Evolutionary conservation across 2,888 invertebrate species (phyloP).

Genomic region (Homarus gammarus): DNA sequence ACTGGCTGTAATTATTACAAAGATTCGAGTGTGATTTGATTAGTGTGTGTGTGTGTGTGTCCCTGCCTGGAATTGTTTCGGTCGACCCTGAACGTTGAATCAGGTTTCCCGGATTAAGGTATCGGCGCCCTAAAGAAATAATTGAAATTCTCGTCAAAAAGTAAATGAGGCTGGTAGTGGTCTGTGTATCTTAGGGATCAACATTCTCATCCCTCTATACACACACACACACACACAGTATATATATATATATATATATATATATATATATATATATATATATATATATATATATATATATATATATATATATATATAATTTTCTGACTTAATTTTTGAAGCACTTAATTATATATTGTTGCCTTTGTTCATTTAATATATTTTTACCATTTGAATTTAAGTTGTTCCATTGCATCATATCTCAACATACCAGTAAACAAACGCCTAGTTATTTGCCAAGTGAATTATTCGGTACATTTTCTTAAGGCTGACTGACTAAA

Average conservation of each 20-base stretch:
- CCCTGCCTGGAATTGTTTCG: not conserved
- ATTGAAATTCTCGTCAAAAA: constrained; percentile 2
- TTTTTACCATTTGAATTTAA: not conserved
- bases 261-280: not conserved
- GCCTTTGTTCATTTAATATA: not conserved
- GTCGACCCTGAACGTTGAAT: not conserved
- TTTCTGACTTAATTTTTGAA: not conserved
- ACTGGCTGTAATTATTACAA: not conserved
- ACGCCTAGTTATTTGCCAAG: no score
- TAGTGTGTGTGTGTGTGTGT: not conserved
- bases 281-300: constrained; percentile 1
- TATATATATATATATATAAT: no score
- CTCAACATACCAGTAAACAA: no score
- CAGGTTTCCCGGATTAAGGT: not conserved
- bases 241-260: no score
- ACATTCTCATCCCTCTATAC: not conserved
- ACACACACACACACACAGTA: no score
- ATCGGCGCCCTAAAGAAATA: not conserved
- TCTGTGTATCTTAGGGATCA: not conserved
- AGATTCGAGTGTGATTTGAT: not conserved
- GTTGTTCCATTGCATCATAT: no score
- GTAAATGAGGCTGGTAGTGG: not conserved
- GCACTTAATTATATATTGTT: not conserved
- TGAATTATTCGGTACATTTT: no score
- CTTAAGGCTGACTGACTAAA: no score